Evolutionary conservation across 2,113 vertebrate genomes (phyloP).

Genomic region (Regulus satrapa): DNA sequence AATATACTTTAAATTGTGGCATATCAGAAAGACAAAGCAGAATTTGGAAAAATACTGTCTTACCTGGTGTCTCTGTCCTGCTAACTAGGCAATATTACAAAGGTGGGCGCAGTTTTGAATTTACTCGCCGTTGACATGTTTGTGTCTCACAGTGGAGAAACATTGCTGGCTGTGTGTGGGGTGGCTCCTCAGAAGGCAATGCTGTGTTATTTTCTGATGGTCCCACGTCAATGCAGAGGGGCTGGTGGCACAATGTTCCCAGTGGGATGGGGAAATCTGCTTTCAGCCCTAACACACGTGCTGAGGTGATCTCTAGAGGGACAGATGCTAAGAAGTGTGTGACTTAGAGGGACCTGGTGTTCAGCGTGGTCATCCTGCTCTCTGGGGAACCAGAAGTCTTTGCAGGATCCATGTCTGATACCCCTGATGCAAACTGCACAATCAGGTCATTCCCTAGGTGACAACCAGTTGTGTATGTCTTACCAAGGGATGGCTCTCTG

Average conservation of each 20-base stretch:
- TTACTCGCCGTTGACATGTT: neutral
- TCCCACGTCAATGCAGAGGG: too few species aligned
- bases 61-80: neutral
- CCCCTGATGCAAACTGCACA: neutral
- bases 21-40: neutral
- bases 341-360: neutral
- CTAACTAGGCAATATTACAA: neutral
- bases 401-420: neutral
- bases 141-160: neutral
- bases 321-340: rapidly evolving
- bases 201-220: neutral
- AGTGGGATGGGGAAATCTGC: neutral
- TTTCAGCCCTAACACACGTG: neutral
- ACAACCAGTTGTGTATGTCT: neutral
- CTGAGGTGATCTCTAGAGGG: neutral
- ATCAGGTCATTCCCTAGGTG: neutral
- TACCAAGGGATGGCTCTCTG: neutral
- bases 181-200: neutral
- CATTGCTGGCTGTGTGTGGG: neutral
- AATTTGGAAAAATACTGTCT: neutral
- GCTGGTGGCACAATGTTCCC: too few species aligned
- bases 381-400: neutral
- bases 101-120: neutral
- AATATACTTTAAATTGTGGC: neutral
- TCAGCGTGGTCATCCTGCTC: neutral